Evolutionary conservation across 2,113 vertebrate genomes (phyloP).

Genomic region (Xiphophorus maculatus): DNA sequence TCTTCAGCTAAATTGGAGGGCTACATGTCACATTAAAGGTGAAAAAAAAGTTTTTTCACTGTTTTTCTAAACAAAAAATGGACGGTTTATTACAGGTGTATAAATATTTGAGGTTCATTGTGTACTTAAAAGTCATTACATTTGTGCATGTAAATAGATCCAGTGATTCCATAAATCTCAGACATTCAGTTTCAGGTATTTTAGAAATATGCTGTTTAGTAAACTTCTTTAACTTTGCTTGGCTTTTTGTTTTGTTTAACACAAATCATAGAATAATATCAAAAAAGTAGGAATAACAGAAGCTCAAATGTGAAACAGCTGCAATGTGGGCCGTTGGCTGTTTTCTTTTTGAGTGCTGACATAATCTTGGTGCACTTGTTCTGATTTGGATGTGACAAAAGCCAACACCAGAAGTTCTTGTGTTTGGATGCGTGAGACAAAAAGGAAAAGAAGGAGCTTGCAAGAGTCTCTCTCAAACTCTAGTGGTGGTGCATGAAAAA

Average conservation of each 20-base stretch:
- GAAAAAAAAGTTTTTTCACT: no score
- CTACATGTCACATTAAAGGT: no score
- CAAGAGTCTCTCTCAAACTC: slow-evolving; percentile 57
- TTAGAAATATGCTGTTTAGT: slow-evolving; percentile 1
- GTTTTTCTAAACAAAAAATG: no score
- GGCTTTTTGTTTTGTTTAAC: slow-evolving; percentile 26
- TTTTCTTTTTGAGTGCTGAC: slow-evolving; percentile 40
- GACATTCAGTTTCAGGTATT: slow-evolving; percentile 1
- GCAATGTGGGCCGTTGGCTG: slow-evolving; percentile 38
- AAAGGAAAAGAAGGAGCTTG: slow-evolving; percentile 35
- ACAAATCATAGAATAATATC: neutral
- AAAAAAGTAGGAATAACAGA: slow-evolving; percentile 25
- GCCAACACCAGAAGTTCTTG: slow-evolving; percentile 49
- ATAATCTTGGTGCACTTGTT: slow-evolving; percentile 54
- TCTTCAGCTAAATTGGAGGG: no score
- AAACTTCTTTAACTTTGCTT: neutral
- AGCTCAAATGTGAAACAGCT: slow-evolving; percentile 31
- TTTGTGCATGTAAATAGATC: neutral
- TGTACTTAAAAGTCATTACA: neutral
- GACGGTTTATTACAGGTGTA: no score
- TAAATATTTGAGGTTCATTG: no score
- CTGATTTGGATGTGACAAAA: slow-evolving; percentile 56
- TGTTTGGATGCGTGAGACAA: slow-evolving; percentile 45
- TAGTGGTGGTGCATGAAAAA: slow-evolving; percentile 68
- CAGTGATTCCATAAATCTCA: neutral